Evolutionary conservation across 2,797 vertebrate species (phyloP), one percentile per base, ranked within the genome.

Genomic region (Crenuchus spilurus): DNA sequence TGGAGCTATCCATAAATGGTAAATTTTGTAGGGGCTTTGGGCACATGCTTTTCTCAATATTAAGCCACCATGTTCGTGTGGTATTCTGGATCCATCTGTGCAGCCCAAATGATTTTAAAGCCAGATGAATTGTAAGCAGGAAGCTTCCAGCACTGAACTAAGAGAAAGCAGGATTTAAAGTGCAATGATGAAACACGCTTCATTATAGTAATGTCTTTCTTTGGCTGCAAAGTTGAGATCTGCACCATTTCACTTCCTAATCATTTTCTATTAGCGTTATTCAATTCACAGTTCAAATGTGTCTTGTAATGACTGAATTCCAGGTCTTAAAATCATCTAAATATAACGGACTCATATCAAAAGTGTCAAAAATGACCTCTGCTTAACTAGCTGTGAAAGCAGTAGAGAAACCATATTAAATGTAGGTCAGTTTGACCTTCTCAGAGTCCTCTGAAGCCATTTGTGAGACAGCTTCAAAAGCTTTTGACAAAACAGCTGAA

Each of bases 391-490:
- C 14, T 54, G 4, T 54, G 14, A 54, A 54, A 30, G 51, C 11
- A 30, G 3, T 52, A 11, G 13, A 52, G 24, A 52, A 13, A 52
- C 14, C 2, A 4, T 13, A 30, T 30, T 16, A 30, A 54, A 1
- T 26, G 14, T 11, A 5, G 49, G 4, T 6, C 49, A 1, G 10
- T 51, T 13, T 6, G 22, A 51, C 4, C 22, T 6, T 24, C 1
- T 30, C 13, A 6, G 26, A 30, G 26, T 30, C 4, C 2, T 6
- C 6, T 16, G 35, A 41, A 5, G 8, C 18, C 54, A 18, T 20
- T 22, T 54, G 14, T 26, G 26, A 39, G 24, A 9, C 33, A 52
- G 44, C 31, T 62, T 72, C 35, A 72, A 52, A 52, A 41, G 58
- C 13, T 55, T 26, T 30, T 22, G 39, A n/a, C 41, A 20, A 64